These are phyloP conservation scores for Agrotis puta DNA, from an alignment of 2,888 invertebrate species.

Conservation along the genomic window DNA sequence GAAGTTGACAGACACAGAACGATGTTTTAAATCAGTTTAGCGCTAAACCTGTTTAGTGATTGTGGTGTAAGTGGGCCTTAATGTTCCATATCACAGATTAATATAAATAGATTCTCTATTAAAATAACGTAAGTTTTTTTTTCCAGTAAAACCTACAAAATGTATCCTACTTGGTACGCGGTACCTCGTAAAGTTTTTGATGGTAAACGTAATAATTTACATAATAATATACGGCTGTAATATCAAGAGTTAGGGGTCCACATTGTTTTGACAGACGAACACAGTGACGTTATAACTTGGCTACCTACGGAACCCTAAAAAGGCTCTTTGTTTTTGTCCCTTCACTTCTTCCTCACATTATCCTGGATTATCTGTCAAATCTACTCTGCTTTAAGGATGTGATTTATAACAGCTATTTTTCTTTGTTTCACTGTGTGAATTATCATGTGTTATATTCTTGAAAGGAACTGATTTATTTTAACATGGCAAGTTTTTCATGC, in stretches of 20 bases:
- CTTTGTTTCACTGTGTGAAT: slow-evolving; percentile 29
- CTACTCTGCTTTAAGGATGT: slow-evolving; percentile 44
- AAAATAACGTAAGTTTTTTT: background rate
- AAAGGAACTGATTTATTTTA: slow-evolving; percentile 23
- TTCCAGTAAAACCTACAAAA: background rate
- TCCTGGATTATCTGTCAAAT: slow-evolving; percentile 65
- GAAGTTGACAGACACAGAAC: too few relatives aligned
- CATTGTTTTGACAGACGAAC: slow-evolving; percentile 49
- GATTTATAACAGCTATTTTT: slow-evolving; percentile 59
- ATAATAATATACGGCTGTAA: slow-evolving; percentile 38
- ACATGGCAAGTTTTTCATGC: background rate
- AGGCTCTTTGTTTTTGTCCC: slow-evolving; percentile 50
- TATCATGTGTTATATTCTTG: slow-evolving; percentile 40
- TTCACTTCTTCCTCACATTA: slow-evolving; percentile 50
- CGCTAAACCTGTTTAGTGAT: too few relatives aligned
- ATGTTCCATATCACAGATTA: background rate
- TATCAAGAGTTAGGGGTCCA: slow-evolving; percentile 18
- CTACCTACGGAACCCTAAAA: slow-evolving; percentile 43
- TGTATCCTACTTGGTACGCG: background rate
- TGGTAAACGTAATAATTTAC: slow-evolving; percentile 41
- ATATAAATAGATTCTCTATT: background rate
- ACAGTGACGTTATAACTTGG: slow-evolving; percentile 30
- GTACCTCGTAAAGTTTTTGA: slow-evolving; percentile 27
- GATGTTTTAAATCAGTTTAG: too few relatives aligned
- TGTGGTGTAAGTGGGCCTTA: too few relatives aligned